A percentile compares a stretch with the other conserved stretches of the same genome.
phyloP scores from a whole-genome alignment of 2,797 vertebrate species.

The Sebastolobus alascanus region DNA sequence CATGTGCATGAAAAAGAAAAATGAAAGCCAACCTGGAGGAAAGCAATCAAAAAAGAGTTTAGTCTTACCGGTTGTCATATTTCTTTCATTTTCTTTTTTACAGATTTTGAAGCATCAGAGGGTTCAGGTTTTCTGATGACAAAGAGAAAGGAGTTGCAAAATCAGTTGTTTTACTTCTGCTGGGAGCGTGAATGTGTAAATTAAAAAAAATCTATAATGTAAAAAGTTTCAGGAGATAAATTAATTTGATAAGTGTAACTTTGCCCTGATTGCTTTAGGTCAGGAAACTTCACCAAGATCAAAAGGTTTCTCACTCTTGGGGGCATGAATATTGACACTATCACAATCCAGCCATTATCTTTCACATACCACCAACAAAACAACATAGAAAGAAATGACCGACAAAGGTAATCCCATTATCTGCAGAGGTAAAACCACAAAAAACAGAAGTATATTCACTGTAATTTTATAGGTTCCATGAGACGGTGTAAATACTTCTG shows the following conservation, averaged over 20 bases:
- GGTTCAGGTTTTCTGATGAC: not conserved
- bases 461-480: not conserved
- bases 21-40: not conserved
- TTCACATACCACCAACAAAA: not conserved
- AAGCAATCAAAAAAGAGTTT: constrained; percentile 6
- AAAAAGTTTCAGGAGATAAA: not conserved
- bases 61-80: not conserved
- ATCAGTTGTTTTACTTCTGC: not conserved
- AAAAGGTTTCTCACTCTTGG: not conserved
- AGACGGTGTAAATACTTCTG: not conserved
- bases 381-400: not conserved
- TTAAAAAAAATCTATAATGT: not conserved
- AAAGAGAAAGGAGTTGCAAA: not conserved
- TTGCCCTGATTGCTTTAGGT: not conserved
- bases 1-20: constrained; percentile 21
- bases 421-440: too few relatives aligned
- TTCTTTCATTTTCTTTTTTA: not conserved
- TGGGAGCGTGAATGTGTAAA: not conserved
- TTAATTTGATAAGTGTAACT: not conserved
- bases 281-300: not conserved
- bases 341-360: not conserved
- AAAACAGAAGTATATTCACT: not conserved
- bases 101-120: not conserved
- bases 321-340: not conserved
- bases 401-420: not conserved